These are phyloP conservation scores for Mycalesis mineus DNA, from an alignment of 2,888 invertebrate species.

Conservation along the genomic window DNA sequence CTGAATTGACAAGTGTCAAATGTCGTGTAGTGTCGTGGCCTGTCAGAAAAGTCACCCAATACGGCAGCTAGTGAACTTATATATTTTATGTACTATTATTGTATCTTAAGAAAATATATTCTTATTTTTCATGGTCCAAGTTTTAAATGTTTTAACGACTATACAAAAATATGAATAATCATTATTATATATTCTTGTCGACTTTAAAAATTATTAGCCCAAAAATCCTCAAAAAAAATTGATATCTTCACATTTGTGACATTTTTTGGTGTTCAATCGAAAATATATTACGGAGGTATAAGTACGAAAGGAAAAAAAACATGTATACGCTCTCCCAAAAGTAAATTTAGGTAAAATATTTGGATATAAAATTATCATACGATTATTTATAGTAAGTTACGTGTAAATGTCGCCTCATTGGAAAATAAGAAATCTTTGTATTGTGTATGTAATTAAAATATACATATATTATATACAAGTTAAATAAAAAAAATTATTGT, in stretches of 20 bases:
- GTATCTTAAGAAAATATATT: constrained; percentile 78
- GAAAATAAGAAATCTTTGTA: constrained; percentile 75
- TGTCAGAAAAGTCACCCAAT: neutral
- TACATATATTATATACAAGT: constrained; percentile 78
- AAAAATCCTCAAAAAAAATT: constrained; percentile 67
- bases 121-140: constrained; percentile 79
- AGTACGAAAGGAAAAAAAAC: constrained; percentile 60
- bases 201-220: constrained; percentile 72
- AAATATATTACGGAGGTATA: constrained; percentile 63
- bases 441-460: constrained; percentile 75
- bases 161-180: constrained; percentile 77
- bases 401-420: constrained; percentile 74
- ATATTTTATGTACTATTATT: constrained; percentile 79
- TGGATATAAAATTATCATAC: constrained; percentile 74
- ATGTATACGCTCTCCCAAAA: constrained; percentile 76
- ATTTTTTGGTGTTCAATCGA: constrained; percentile 76
- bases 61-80: constrained; percentile 61
- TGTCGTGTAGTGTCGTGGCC: neutral
- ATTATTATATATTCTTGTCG: constrained; percentile 77
- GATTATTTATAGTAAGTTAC: constrained; percentile 68
- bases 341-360: constrained; percentile 74
- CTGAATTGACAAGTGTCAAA: neutral
- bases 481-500: constrained; percentile 58
- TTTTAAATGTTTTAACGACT: constrained; percentile 79
- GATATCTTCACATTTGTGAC: constrained; percentile 74